Evolutionary conservation across 2,888 invertebrate species (phyloP).

Genomic region (Cephus pulcher): DNA sequence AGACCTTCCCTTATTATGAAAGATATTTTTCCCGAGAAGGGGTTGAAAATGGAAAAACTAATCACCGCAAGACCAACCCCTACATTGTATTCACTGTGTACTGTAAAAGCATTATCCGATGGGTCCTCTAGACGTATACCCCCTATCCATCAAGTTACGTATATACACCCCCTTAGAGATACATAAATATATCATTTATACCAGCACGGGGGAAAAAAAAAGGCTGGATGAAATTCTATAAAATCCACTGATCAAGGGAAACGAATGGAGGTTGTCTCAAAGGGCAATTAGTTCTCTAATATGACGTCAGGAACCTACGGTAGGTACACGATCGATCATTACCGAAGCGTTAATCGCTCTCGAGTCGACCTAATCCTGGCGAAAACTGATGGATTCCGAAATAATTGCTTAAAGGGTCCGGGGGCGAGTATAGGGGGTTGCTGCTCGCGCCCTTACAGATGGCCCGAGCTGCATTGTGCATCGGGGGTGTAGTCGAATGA

Average conservation of each 20-base stretch:
- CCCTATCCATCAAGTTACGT: too few species aligned
- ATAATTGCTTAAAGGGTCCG: conserved; percentile 55
- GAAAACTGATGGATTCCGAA: conserved; percentile 58
- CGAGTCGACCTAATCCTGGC: conserved; percentile 17
- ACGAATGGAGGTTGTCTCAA: too few species aligned
- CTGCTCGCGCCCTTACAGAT: conserved; percentile 41
- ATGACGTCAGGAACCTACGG: too few species aligned
- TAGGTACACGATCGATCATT: conserved; percentile 45
- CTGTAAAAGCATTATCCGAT: too few species aligned
- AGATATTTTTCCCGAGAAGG: conserved; percentile 45
- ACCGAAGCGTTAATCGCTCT: conserved; percentile 43
- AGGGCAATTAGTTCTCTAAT: too few species aligned
- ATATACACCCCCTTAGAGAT: too few species aligned
- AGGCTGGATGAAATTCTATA: too few species aligned
- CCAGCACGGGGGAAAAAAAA: too few species aligned
- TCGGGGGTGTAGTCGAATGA: conserved; percentile 17
- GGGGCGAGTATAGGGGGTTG: conserved; percentile 23
- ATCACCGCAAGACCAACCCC: not conserved
- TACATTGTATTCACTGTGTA: too few species aligned
- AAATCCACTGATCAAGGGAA: too few species aligned
- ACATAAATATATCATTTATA: too few species aligned
- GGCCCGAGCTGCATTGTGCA: conserved; percentile 28
- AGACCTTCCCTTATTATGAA: conserved; percentile 44
- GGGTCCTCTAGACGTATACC: too few species aligned
- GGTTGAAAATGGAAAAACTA: conserved; percentile 34